phyloP scores from a whole-genome alignment of 2,113 vertebrate species.

The Cavia aperea region DNA sequence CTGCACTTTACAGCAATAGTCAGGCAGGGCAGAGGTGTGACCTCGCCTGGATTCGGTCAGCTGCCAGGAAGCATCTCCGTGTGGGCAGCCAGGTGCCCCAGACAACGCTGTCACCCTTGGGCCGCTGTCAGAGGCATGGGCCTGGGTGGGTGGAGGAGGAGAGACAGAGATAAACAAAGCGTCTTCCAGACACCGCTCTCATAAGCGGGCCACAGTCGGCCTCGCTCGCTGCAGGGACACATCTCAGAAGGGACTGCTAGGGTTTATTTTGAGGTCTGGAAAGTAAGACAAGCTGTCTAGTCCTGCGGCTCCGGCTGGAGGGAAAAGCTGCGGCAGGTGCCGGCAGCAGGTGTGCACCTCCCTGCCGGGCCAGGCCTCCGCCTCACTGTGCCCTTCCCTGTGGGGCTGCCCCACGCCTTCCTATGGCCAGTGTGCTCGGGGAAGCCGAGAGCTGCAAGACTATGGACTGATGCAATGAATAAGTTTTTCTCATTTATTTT shows the following conservation, averaged over 20 bases:
- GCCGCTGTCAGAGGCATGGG: not conserved
- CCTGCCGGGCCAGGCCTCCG: not conserved
- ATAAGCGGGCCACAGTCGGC: not conserved
- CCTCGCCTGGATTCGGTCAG: not conserved
- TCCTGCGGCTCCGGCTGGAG: not conserved
- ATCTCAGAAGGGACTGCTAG: not conserved
- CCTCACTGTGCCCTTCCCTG: too few species aligned
- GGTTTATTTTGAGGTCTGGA: not conserved
- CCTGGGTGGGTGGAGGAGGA: not conserved
- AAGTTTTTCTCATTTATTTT: not conserved
- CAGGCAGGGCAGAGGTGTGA: too few species aligned
- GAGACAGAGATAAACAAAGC: not conserved
- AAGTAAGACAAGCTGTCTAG: not conserved
- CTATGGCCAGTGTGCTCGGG: not conserved
- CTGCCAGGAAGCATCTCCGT: not conserved
- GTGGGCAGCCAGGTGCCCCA: not conserved
- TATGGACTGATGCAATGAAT: not conserved
- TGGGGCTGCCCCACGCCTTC: not conserved
- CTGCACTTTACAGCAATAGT: not conserved
- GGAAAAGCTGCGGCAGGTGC: not conserved
- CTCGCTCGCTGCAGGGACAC: not conserved
- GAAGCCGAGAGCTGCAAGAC: not conserved
- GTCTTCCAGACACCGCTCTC: not conserved
- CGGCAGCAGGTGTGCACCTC: fast-evolving
- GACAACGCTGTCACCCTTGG: not conserved